Evolutionary conservation across 2,888 invertebrate species (phyloP).

Genomic region (Cantharis nigra): DNA sequence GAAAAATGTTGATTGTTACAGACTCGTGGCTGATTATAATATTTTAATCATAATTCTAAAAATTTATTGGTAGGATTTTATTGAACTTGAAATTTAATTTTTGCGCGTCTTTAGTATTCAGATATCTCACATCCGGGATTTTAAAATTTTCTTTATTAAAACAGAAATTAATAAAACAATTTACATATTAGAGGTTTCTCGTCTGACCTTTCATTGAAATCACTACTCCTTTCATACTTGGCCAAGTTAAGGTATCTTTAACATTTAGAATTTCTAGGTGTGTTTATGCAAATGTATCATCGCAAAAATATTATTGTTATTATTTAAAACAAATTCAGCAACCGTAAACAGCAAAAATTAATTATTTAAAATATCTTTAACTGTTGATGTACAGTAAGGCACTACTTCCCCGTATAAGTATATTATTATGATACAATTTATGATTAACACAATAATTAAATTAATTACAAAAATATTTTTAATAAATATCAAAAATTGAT

Average conservation of each 20-base stretch:
- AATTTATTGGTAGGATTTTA: not conserved
- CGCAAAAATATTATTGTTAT: not conserved
- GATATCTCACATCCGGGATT: not conserved
- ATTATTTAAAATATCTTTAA: not conserved
- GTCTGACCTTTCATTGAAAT: slow-evolving; percentile 1
- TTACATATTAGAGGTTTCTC: not conserved
- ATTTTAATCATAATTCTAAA: not conserved
- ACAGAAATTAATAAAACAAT: not conserved
- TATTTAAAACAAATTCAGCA: not conserved
- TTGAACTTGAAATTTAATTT: not conserved
- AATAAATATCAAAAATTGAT: not conserved
- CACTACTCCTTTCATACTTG: not conserved
- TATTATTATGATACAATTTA: not conserved
- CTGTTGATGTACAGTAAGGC: not conserved
- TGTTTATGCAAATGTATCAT: slow-evolving; percentile 2
- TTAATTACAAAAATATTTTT: not conserved
- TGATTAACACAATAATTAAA: not conserved
- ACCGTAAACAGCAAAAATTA: not conserved
- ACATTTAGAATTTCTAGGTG: slow-evolving; percentile 1
- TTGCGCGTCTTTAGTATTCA: not conserved
- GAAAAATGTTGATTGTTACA: not conserved
- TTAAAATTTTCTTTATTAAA: not conserved
- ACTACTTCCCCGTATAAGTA: not conserved
- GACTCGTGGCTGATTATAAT: not conserved
- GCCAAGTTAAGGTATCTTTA: not conserved